Base-by-base conservation (phyloP, 2,888 invertebrate species). In the Bugulina stolonifera region DNA sequence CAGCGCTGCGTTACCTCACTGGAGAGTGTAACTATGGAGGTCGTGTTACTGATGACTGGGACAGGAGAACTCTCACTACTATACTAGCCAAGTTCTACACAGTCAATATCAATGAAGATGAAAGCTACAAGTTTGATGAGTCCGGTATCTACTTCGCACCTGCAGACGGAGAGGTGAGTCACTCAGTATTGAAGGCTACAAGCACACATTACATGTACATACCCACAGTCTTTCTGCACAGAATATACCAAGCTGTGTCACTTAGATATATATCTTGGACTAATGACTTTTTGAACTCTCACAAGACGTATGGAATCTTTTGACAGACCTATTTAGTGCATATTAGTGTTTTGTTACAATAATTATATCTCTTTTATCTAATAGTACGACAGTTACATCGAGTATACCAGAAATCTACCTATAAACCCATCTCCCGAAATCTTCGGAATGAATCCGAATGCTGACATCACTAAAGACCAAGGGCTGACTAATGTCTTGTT, bases 21-120 rank as follows among this genome's bases (percentile, higher is more conserved):
- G 86, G 86, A 1, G 86, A 86, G 76, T 87, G 86, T 77, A 86
- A 86, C 77, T 87, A 87, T 74, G 86, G 86, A 27, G 86, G 86
- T 1, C 81, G 86, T 76, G 86, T 87, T 10, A 86, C 86, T 0
- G 86, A 87, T 75, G 85, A 85, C 77, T 82, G 85, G 80, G 87
- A 87, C 78, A 77, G 86, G 35, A 78, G 86, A 23, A 86, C 86
- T 0, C 80, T 87, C n/a, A 81, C 80, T 72, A 86, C 86, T 71
- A 78, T 86, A 71, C 80, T 87, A 34, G 77, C 80, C 72, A 83
- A 82, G 74, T 86, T 85, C 78, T 85, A 85, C 78, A 79, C 79
- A 73, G 74, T 75, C 0, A 76, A 78, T 1, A 81, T 86, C 54
- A 70, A 54, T 23, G 79, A 84, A 18, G 76, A 80, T 3, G 78